These are phyloP conservation scores for Tangachromis dhanisi DNA, from an alignment of 2,113 vertebrate genomes.

Conservation along the genomic window DNA sequence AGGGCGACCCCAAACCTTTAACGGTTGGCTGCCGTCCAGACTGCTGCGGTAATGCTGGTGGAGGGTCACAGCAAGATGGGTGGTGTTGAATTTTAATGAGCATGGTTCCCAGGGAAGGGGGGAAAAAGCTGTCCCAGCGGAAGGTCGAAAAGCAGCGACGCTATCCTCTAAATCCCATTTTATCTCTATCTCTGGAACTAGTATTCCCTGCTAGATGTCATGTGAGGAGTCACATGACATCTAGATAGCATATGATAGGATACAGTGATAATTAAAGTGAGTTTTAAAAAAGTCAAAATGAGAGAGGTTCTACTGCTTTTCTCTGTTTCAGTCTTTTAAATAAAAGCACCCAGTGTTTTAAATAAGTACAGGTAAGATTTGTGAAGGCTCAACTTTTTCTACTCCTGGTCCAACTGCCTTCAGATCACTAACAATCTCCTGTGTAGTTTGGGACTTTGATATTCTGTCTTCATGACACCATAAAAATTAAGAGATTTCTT, in stretches of 20 bases:
- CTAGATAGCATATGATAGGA: neutral
- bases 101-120: conserved; percentile 11
- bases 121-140: neutral
- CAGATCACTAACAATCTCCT: neutral
- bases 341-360: neutral
- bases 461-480: neutral
- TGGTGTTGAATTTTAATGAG: conserved; percentile 22
- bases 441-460: neutral
- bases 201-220: neutral
- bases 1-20: neutral
- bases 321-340: neutral
- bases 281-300: neutral
- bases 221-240: neutral
- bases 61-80: neutral
- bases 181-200: neutral
- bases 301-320: neutral
- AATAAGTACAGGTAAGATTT: neutral
- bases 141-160: neutral
- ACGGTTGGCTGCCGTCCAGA: neutral
- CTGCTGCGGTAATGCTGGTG: neutral
- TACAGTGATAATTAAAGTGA: neutral
- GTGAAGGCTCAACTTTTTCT: neutral
- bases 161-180: neutral
- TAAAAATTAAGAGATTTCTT: neutral
- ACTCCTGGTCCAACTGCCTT: neutral